Evolutionary conservation across 2,888 invertebrate genomes (phyloP).

Genomic region (Oscheius sp.): DNA sequence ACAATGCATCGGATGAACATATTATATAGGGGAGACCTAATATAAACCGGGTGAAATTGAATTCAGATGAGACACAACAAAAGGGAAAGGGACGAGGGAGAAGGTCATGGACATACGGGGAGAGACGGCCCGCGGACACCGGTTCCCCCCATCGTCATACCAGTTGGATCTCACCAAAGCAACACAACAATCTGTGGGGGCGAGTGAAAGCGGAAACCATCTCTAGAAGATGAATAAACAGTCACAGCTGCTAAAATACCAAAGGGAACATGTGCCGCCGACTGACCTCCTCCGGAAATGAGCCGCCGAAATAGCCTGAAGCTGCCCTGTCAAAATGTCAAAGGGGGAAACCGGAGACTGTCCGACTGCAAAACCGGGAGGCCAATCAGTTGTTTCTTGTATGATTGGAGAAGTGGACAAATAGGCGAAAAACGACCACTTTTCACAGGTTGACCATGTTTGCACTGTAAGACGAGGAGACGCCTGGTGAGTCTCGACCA

Average conservation of each 20-base stretch:
- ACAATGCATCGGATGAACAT: background rate
- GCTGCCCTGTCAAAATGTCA: background rate
- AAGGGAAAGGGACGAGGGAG: background rate
- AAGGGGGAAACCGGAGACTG: background rate
- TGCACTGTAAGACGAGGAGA: background rate
- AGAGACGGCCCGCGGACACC: conserved; percentile 11
- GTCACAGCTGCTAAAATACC: too few relatives aligned
- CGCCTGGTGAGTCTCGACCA: too few relatives aligned
- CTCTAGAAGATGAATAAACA: background rate
- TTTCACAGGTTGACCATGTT: background rate
- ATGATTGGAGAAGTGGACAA: background rate
- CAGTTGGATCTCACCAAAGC: conserved; percentile 12
- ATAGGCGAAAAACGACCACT: background rate
- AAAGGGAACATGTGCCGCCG: background rate
- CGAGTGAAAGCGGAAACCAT: conserved; percentile 12
- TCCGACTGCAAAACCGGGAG: background rate
- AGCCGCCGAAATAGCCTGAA: background rate
- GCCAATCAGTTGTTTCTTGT: conserved; percentile 12
- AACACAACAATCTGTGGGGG: conserved; percentile 6
- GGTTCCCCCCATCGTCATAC: background rate
- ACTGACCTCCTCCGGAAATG: background rate
- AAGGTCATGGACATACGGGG: conserved; percentile 27
- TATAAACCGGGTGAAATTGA: too few relatives aligned
- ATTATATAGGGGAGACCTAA: too few relatives aligned
- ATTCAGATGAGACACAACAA: background rate